Evolutionary conservation across 2,113 vertebrate genomes (phyloP).

Genomic region (Cebidichthys violaceus): DNA sequence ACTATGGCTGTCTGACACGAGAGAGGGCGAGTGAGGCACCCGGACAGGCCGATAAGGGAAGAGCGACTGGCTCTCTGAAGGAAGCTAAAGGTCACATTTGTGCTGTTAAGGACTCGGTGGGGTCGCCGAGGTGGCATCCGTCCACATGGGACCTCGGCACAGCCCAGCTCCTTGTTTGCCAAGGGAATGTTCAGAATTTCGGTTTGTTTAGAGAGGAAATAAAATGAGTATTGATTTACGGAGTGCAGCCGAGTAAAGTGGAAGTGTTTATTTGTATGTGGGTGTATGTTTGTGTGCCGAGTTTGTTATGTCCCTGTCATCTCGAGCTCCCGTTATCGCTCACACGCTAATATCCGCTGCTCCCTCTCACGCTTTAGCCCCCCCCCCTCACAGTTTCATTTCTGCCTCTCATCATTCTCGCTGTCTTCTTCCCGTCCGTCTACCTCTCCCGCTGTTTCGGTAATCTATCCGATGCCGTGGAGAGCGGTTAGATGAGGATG

Average conservation of each 20-base stretch:
- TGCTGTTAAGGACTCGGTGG: constrained; percentile 40
- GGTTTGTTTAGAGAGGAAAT: constrained; percentile 18
- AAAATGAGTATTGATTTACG: constrained; percentile 67
- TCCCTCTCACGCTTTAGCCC: neutral
- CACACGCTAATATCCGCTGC: constrained; percentile 49
- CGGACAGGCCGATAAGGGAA: constrained; percentile 46
- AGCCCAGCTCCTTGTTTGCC: constrained; percentile 45
- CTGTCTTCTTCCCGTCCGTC: constrained; percentile 23
- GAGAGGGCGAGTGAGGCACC: constrained; percentile 25
- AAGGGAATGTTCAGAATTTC: constrained; percentile 16
- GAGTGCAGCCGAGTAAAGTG: constrained; percentile 36
- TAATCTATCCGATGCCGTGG: constrained; percentile 57
- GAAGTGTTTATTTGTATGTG: constrained; percentile 54
- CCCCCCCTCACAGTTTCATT: constrained; percentile 10
- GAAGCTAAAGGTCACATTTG: constrained; percentile 68
- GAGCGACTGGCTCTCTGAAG: constrained; percentile 22
- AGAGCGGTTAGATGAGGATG: constrained; percentile 53
- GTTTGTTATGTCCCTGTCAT: constrained; percentile 37
- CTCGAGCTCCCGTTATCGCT: constrained; percentile 41
- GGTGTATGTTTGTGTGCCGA: constrained; percentile 37
- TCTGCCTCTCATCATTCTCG: constrained; percentile 38
- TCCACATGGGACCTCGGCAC: constrained; percentile 34
- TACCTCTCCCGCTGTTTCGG: constrained; percentile 58
- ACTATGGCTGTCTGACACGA: constrained; percentile 35
- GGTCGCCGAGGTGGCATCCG: constrained; percentile 35